phyloP scores from a whole-genome alignment of 2,113 vertebrate species.

The Cranoglanis bouderius region DNA sequence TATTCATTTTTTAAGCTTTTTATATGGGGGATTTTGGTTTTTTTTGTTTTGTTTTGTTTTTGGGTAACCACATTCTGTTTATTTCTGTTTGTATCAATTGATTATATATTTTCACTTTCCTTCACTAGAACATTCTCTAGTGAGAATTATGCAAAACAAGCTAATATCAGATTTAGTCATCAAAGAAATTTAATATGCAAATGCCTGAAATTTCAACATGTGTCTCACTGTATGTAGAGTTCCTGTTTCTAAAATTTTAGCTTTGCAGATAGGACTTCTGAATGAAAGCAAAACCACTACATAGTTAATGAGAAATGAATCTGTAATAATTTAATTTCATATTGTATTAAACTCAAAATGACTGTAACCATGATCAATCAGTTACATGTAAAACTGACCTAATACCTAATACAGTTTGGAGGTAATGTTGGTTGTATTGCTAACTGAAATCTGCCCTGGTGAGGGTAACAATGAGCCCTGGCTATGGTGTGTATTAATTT shows the following conservation, averaged over 20 bases:
- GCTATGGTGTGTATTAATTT: slow-evolving; percentile 72
- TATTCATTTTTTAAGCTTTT: not conserved
- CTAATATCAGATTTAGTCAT: not conserved
- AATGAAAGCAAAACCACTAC: not conserved
- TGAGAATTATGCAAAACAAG: too few species aligned
- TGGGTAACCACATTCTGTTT: too few species aligned
- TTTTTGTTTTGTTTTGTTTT: too few species aligned
- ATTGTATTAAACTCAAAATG: not conserved
- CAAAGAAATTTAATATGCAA: not conserved
- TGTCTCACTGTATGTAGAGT: not conserved
- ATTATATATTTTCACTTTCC: too few species aligned
- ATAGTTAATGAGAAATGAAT: not conserved
- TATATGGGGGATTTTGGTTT: too few species aligned
- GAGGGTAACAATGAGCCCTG: slow-evolving; percentile 66
- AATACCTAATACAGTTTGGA: slow-evolving; percentile 65
- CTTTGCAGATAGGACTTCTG: not conserved
- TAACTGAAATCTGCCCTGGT: slow-evolving; percentile 51
- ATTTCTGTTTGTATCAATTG: too few species aligned
- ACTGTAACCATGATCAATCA: not conserved
- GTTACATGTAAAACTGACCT: not conserved
- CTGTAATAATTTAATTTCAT: not conserved
- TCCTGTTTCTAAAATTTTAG: not conserved
- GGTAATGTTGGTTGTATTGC: slow-evolving; percentile 57
- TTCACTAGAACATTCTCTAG: too few species aligned
- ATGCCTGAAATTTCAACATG: not conserved